Percentiles rank a stretch among this genome's conserved stretches.
Conservation (phyloP, 1,140 invertebrate species). For the Bradynema listronoti region DNA sequence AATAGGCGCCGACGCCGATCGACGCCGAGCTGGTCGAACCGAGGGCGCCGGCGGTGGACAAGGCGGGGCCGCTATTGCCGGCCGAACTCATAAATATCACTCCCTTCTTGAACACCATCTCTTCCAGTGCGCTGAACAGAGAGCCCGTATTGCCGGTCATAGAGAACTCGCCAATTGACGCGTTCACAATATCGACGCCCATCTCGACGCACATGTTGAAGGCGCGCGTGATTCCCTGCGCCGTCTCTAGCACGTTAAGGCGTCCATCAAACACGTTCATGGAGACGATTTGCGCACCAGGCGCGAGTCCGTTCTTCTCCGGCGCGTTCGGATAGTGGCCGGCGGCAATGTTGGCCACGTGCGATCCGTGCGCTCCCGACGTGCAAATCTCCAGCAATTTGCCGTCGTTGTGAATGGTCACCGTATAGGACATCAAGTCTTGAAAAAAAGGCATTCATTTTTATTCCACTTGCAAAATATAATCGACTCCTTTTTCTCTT, state of each 20-base stretch:
- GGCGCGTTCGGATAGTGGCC: conserved; percentile 81
- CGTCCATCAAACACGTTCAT: conserved; percentile 82
- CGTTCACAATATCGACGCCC: conserved; percentile 79
- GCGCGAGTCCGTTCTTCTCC: conserved; percentile 85
- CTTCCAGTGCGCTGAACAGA: conserved; percentile 11
- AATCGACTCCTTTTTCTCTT: no score
- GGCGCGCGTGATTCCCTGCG: conserved; percentile 77
- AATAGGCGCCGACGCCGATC: conserved; percentile 83
- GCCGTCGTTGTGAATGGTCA: conserved; percentile 87
- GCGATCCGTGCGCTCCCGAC: conserved; percentile 76
- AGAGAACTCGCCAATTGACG: conserved; percentile 91
- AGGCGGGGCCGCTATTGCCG: conserved; percentile 86
- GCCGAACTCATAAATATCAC: conserved; percentile 83
- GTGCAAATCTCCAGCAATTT: conserved; percentile 82
- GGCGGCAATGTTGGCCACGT: conserved; percentile 88
- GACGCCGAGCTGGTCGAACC: conserved; percentile 80
- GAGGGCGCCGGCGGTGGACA: conserved; percentile 83
- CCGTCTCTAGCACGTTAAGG: conserved; percentile 87
- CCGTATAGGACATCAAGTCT: conserved; percentile 77
- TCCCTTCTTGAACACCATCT: conserved; percentile 18
- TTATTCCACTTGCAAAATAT: no score
- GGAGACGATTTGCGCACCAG: conserved; percentile 88
- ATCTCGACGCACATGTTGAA: conserved; percentile 62
- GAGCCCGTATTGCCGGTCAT: conserved; percentile 83
- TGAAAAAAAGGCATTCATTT: conserved; percentile 30